Conservation (phyloP, 2,797 vertebrate species). For the Todus mexicanus region DNA sequence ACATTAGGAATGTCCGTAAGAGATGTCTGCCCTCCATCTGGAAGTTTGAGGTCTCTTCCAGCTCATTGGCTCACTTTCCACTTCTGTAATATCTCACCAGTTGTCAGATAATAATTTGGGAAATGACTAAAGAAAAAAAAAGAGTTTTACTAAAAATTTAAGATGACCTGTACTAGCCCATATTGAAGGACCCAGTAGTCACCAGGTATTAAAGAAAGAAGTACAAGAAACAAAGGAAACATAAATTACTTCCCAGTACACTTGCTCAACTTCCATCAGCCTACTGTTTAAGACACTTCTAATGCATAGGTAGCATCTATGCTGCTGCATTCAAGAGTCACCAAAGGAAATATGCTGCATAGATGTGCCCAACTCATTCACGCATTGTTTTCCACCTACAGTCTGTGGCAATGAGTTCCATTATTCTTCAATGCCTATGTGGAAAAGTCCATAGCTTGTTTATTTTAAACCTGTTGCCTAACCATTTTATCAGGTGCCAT, state of each 20-base stretch:
- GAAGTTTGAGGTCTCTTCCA: not conserved
- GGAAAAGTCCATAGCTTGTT: not conserved
- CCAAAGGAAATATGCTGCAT: not conserved
- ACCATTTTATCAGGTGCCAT: not conserved
- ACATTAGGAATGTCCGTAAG: not conserved
- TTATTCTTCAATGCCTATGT: not conserved
- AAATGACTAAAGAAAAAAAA: not conserved
- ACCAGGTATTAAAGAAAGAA: not conserved
- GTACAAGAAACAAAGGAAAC: not conserved
- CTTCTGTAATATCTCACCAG: not conserved
- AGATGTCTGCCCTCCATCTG: not conserved
- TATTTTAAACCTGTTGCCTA: constrained; percentile 30
- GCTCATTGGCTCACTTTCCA: not conserved
- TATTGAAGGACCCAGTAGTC: not conserved
- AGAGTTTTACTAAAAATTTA: not conserved
- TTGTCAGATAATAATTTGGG: not conserved
- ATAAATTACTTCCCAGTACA: not conserved
- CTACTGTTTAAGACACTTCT: not conserved
- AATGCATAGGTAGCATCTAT: not conserved
- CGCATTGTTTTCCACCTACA: not conserved
- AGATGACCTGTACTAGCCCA: not conserved
- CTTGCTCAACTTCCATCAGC: not conserved
- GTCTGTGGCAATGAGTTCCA: not conserved
- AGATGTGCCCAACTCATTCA: not conserved
- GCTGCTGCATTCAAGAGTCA: not conserved